A percentile compares a stretch with the other conserved stretches of the same genome.
Conservation (phyloP, 1,140 invertebrate species). For the Cheumatopsyche charites region DNA sequence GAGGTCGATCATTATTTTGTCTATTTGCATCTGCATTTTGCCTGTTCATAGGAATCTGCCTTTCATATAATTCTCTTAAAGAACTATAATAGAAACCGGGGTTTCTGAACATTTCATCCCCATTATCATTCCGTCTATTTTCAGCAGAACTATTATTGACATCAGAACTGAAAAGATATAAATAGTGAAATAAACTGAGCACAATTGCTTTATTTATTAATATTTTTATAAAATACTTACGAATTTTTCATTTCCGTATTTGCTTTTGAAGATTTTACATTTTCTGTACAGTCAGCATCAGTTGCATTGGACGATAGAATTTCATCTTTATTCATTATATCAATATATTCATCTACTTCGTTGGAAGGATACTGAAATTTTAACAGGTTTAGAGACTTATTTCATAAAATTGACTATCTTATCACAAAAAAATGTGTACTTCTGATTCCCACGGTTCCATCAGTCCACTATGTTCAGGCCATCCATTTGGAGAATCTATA, state of each 20-base stretch:
- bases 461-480: slow-evolving; percentile 24
- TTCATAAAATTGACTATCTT: not conserved
- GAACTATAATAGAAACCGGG: slow-evolving; percentile 28
- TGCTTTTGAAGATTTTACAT: not conserved
- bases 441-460: slow-evolving; percentile 33
- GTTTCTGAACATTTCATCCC: slow-evolving; percentile 18
- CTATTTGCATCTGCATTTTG: not conserved
- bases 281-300: not conserved
- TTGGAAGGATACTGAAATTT: slow-evolving; percentile 32
- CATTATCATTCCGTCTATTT: slow-evolving; percentile 1
- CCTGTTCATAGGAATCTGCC: slow-evolving; percentile 3
- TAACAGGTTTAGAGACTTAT: not conserved
- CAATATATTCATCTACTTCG: slow-evolving; percentile 31
- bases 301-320: not conserved
- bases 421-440: slow-evolving; percentile 8
- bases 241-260: not conserved
- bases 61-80: slow-evolving; percentile 19
- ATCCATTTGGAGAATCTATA: slow-evolving; percentile 1
- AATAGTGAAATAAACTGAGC: not conserved
- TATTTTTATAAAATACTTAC: not conserved
- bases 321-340: slow-evolving; percentile 28
- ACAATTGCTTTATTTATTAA: not conserved
- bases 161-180: not conserved
- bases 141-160: not conserved
- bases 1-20: not conserved